Evolutionary conservation across 2,113 vertebrate genomes (phyloP).

Genomic region (Nothobranchius kuhntae): DNA sequence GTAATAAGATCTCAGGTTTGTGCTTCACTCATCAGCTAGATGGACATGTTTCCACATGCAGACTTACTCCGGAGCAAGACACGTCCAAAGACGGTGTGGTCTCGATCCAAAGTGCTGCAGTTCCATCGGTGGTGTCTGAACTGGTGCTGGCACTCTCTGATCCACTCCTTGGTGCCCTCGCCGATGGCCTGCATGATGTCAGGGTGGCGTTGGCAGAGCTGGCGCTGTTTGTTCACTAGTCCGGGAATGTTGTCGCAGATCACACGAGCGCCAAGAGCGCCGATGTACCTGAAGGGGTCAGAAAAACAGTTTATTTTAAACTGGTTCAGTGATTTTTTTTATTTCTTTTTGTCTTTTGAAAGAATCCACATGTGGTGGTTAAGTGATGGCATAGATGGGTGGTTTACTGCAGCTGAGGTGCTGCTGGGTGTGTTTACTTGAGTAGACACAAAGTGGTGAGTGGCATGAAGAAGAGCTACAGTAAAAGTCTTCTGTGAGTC

Average conservation of each 20-base stretch:
- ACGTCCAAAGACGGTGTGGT: slow-evolving; percentile 95
- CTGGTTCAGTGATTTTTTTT: fast-evolving
- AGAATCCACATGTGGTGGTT: background rate
- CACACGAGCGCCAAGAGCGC: slow-evolving; percentile 91
- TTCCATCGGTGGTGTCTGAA: slow-evolving; percentile 99
- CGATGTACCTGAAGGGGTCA: slow-evolving; percentile 87
- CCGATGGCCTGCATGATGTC: slow-evolving; percentile 98
- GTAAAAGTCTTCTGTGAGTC: slow-evolving; percentile 62
- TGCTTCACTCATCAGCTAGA: background rate
- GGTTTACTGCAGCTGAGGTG: background rate
- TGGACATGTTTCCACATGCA: slow-evolving; percentile 2
- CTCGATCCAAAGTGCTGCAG: slow-evolving; percentile 95
- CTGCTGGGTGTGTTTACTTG: background rate
- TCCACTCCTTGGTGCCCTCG: slow-evolving; percentile 96
- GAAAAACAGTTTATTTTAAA: background rate
- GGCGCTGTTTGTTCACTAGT: slow-evolving; percentile 94
- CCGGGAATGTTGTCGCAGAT: slow-evolving; percentile 98
- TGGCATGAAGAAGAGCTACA: slow-evolving; percentile 36
- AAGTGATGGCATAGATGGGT: background rate
- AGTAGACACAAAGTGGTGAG: slow-evolving; percentile 24
- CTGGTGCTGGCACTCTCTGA: slow-evolving; percentile 96
- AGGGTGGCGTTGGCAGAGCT: slow-evolving; percentile 93
- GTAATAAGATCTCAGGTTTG: background rate
- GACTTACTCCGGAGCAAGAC: slow-evolving; percentile 95
- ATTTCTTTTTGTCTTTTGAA: too few species aligned